Conservation (phyloP, 1,140 invertebrate species). For the Lutraria rhynchaena region DNA sequence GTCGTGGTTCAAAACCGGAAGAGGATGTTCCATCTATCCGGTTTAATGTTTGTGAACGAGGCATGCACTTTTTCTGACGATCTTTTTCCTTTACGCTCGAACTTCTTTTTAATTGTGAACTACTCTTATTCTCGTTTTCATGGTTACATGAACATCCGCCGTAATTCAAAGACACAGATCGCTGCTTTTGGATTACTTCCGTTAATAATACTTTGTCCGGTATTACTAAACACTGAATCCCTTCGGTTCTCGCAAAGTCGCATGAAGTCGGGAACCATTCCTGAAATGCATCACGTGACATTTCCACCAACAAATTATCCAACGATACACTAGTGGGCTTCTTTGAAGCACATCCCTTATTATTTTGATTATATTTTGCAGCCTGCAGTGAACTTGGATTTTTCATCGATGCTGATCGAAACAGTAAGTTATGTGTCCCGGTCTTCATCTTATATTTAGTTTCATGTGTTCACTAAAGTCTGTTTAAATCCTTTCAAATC, state of each 20-base stretch:
- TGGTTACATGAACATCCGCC: not conserved
- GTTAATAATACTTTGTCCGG: conserved; percentile 2
- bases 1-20: conserved; percentile 1
- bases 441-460: not conserved
- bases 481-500: too few relatives aligned
- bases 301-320: conserved; percentile 6
- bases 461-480: too few relatives aligned
- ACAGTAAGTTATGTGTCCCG: not conserved
- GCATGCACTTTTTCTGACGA: not conserved
- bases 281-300: conserved; percentile 12
- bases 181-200: conserved; percentile 16
- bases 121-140: not conserved
- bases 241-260: not conserved
- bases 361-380: not conserved
- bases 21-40: not conserved
- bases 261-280: conserved; percentile 9
- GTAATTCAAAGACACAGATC: not conserved
- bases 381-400: not conserved
- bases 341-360: not conserved
- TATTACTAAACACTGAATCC: conserved; percentile 25
- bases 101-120: not conserved
- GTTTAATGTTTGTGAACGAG: not conserved
- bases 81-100: not conserved
- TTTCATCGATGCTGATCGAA: conserved; percentile 8
- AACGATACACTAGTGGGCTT: conserved; percentile 5